Evolutionary conservation across 2,888 invertebrate species (phyloP).

Genomic region (Anagyrus pseudococci): DNA sequence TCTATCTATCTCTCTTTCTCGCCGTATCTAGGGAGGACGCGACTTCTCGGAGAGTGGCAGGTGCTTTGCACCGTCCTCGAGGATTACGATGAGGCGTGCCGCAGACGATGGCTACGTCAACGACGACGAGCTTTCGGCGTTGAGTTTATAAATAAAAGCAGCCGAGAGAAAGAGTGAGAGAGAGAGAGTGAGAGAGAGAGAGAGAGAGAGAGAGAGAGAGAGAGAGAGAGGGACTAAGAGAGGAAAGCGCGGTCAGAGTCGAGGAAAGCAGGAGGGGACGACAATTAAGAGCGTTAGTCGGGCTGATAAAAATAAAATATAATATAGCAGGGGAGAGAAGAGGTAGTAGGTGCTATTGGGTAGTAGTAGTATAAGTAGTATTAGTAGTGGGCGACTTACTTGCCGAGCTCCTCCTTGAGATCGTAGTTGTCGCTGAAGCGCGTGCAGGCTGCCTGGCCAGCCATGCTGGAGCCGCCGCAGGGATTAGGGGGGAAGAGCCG

Average conservation of each 20-base stretch:
- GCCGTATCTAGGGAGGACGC: no score
- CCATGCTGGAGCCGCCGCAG: slow-evolving; percentile 71
- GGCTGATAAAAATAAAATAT: no score
- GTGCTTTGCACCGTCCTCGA: no score
- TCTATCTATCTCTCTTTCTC: no score
- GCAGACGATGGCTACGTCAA: no score
- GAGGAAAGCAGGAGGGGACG: slow-evolving; percentile 11
- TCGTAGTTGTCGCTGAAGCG: slow-evolving; percentile 99
- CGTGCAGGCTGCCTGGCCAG: slow-evolving; percentile 90
- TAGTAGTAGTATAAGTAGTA: no score
- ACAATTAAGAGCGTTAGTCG: no score
- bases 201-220: slow-evolving; percentile 12
- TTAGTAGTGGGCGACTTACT: slow-evolving; percentile 72
- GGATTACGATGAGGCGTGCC: no score
- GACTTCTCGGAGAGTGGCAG: no score
- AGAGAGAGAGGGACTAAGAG: slow-evolving; percentile 1
- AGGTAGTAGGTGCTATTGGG: no score
- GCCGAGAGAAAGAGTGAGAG: slow-evolving; percentile 12
- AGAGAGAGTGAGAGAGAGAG: neutral
- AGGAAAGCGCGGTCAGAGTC: slow-evolving; percentile 1
- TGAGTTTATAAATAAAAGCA: neutral
- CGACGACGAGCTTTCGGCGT: neutral
- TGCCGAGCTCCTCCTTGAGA: slow-evolving; percentile 99
- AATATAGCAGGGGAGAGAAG: no score
- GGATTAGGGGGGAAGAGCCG: slow-evolving; percentile 20